Evolutionary conservation across 2,113 vertebrate genomes (phyloP), one percentile per base, ranked within the genome.

Genomic region (Rostratula benghalensis): DNA sequence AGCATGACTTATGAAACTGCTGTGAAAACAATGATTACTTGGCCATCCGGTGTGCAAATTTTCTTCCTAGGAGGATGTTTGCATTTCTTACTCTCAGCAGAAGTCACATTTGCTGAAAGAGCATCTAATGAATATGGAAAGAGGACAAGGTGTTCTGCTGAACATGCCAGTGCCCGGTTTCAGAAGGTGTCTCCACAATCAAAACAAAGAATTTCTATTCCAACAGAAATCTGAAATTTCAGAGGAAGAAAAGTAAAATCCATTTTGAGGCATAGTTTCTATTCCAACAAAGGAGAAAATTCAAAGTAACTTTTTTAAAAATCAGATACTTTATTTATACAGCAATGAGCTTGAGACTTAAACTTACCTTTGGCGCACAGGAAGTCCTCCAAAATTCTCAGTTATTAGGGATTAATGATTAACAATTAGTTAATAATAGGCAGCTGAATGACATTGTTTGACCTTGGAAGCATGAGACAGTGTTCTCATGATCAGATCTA

Each of bases 1-100:
- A 54, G 53, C n/a, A n/a, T 57, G 57, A 82, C 74, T 82, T 91
- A 70, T 19, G 27, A 89, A 85, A 69, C 23, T 56, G 51, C 70
- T 50, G 37, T 51, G 77, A 87, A 92, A 95, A 94, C 76, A 86
- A 82, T 51, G 61, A 90, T 80, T 94, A 48, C 53, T 39, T 83
- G 83, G 33, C 24, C n/a, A 81, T 48, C 50, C 27, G 73, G 31
- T 23, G 24, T 48, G 48, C 18, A 81, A 45, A 92, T 80, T 31
- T 9, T 48, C 57, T 80, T 16, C 67, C 25, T 35, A 69, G 67
- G 63, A 86, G 24, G n/a, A 61, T 45, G 37, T 83, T 94, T 79
- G 73, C 39, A 73, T 87, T 91, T 85, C 33, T 84, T 85, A 56
- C 23, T 86, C 77, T 54, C 39, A 73, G 48, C 28, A 85, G 82